Percentiles rank a stretch among this genome's conserved stretches.
phyloP scores from a whole-genome alignment of 2,113 vertebrate genomes.

The Promerops cafer region DNA sequence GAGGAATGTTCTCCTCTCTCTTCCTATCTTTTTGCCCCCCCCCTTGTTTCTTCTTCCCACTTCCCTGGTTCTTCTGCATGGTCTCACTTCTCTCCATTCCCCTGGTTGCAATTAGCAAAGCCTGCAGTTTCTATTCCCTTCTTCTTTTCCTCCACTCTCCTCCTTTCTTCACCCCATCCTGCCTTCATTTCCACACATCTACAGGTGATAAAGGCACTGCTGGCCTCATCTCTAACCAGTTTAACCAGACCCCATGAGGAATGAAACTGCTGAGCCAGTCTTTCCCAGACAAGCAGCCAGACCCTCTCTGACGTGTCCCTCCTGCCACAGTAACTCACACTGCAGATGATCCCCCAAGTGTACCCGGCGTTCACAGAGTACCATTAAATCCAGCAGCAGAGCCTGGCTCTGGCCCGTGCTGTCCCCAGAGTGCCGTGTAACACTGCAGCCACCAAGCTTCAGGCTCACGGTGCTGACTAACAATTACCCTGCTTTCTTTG shows the following conservation, averaged over 20 bases:
- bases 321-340: neutral
- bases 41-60: neutral
- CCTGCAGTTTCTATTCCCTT: neutral
- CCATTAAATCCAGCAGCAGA: neutral
- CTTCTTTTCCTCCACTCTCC: neutral
- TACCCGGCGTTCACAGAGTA: neutral
- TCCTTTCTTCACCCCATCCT: neutral
- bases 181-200: neutral
- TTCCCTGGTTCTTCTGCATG: neutral
- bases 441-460: fast-evolving
- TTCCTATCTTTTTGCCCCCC: neutral
- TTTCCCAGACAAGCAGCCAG: neutral
- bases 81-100: neutral
- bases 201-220: neutral
- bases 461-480: neutral
- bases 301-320: neutral
- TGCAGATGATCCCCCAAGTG: neutral
- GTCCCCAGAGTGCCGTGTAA: neutral
- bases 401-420: neutral
- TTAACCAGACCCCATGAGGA: neutral
- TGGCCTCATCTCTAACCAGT: neutral
- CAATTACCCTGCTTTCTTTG: neutral
- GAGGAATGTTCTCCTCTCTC: neutral
- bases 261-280: neutral
- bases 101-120: neutral